Evolutionary conservation across 2,113 vertebrate species (phyloP).

Genomic region (cat (Felis catus)): F.catus_Fca126_mat1.0 CM031428.1:58287001-58287500

Average conservation of each 20-base stretch:
- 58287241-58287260: not conserved
- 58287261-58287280: not conserved
- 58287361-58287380: accelerated
- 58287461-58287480: not conserved
- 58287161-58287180: not conserved
- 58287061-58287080: too few species aligned
- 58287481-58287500: not conserved
- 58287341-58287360: too few species aligned
- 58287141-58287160: not conserved
- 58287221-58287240: not conserved
- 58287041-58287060: too few species aligned
- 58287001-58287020: too few species aligned
- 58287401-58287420: not conserved
- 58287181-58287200: not conserved
- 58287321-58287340: too few species aligned
- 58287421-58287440: not conserved
- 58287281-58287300: not conserved
- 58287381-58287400: not conserved
- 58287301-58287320: not conserved
- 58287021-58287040: too few species aligned
- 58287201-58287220: not conserved
- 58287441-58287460: not conserved
- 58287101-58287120: too few species aligned
- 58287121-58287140: not conserved
- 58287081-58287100: too few species aligned